phyloP scores from a whole-genome alignment of 2,797 vertebrate genomes.

The Squalus acanthias region DNA sequence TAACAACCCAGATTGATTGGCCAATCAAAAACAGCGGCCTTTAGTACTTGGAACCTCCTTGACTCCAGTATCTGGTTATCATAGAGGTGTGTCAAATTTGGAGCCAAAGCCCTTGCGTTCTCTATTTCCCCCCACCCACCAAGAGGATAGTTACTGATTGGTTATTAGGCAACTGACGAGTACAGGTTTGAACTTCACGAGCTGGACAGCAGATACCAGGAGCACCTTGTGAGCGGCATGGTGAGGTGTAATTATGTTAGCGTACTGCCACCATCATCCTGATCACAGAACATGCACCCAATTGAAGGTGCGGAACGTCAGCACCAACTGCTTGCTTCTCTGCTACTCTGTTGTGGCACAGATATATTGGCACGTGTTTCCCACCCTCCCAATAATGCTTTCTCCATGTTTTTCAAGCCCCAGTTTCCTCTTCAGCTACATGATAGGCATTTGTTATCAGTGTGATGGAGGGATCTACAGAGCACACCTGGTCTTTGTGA shows the following conservation, averaged over 20 bases:
- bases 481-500: neutral
- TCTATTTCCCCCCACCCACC: neutral
- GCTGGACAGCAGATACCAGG: no score
- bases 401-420: neutral
- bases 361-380: neutral
- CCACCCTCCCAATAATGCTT: neutral
- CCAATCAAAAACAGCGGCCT: neutral
- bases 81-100: neutral
- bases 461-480: neutral
- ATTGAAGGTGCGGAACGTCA: no score
- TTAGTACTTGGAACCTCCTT: neutral
- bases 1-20: neutral
- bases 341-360: no score
- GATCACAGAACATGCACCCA: no score
- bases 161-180: no score
- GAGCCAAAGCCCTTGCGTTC: neutral
- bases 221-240: no score
- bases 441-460: neutral
- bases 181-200: no score
- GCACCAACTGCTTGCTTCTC: no score
- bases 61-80: neutral
- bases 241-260: no score
- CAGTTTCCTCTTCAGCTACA: no score
- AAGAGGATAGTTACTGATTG: neutral
- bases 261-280: no score